Evolutionary conservation across 2,888 invertebrate species (phyloP).

Genomic region (Gastrophysa polygoni): DNA sequence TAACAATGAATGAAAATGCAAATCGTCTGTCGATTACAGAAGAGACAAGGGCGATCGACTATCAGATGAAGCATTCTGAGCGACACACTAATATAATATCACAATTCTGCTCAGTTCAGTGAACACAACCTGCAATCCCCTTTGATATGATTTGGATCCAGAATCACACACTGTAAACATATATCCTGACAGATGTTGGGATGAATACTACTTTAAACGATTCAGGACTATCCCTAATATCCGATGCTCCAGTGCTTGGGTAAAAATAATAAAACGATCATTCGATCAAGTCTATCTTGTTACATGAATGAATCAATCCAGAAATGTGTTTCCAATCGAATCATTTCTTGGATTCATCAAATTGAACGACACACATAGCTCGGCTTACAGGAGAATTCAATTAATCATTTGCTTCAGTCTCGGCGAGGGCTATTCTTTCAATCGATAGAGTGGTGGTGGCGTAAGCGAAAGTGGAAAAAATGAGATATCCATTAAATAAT

Average conservation of each 20-base stretch:
- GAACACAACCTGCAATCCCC: neutral
- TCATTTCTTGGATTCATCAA: conserved; percentile 55
- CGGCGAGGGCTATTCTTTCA: conserved; percentile 54
- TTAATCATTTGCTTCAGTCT: conserved; percentile 55
- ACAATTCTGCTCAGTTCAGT: neutral
- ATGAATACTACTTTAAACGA: neutral
- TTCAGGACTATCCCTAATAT: neutral
- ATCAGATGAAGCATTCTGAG: neutral
- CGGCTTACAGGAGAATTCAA: conserved; percentile 56
- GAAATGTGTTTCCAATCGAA: conserved; percentile 46
- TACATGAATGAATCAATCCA: conserved; percentile 30
- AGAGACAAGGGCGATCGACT: neutral
- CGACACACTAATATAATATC: neutral
- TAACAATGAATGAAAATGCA: too few relatives aligned
- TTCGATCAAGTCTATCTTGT: conserved; percentile 18
- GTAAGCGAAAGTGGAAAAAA: conserved; percentile 7
- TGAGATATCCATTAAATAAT: neutral
- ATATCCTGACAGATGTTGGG: neutral
- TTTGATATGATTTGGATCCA: neutral
- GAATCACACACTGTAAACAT: neutral
- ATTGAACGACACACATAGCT: conserved; percentile 51
- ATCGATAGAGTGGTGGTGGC: conserved; percentile 49
- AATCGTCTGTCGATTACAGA: too few relatives aligned
- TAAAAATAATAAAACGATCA: conserved; percentile 9
- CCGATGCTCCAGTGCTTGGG: neutral